Percentiles rank a stretch among this genome's conserved stretches.
Conservation (phyloP, 2,797 vertebrate species). For the Tiaroga cobitis region DNA sequence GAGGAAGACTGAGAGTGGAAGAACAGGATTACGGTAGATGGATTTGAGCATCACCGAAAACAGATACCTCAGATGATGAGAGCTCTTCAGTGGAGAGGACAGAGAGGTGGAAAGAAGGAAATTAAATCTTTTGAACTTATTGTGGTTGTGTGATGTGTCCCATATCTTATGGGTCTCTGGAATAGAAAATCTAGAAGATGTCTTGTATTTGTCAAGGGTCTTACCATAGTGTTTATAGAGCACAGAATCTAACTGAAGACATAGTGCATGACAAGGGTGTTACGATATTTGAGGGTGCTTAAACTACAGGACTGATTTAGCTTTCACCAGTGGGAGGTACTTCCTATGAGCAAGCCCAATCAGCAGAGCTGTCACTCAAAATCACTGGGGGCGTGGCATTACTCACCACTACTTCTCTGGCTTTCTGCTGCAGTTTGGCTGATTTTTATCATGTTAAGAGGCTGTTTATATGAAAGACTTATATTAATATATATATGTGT, state of each 20-base stretch:
- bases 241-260: neutral
- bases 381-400: constrained; percentile 2
- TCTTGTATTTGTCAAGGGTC: neutral
- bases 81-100: constrained; percentile 7
- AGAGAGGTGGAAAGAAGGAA: neutral
- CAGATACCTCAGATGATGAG: constrained; percentile 8
- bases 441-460: constrained; percentile 29
- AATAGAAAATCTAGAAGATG: constrained; percentile 3
- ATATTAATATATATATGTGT: constrained; percentile 54
- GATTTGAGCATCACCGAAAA: constrained; percentile 18
- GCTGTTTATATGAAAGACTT: constrained; percentile 55
- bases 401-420: constrained; percentile 18
- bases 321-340: neutral
- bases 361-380: constrained; percentile 29
- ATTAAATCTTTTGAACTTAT: constrained; percentile 10
- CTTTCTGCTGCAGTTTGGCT: constrained; percentile 29
- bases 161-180: constrained; percentile 15
- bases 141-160: neutral
- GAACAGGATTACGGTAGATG: constrained; percentile 9
- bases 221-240: neutral
- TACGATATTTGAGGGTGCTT: constrained; percentile 7
- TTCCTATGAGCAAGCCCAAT: constrained; percentile 24
- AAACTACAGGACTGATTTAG: constrained; percentile 12
- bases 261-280: constrained; percentile 3
- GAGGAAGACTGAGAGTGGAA: constrained; percentile 3